phyloP scores from a whole-genome alignment of 2,888 invertebrate genomes.

The Megamerina dolium region DNA sequence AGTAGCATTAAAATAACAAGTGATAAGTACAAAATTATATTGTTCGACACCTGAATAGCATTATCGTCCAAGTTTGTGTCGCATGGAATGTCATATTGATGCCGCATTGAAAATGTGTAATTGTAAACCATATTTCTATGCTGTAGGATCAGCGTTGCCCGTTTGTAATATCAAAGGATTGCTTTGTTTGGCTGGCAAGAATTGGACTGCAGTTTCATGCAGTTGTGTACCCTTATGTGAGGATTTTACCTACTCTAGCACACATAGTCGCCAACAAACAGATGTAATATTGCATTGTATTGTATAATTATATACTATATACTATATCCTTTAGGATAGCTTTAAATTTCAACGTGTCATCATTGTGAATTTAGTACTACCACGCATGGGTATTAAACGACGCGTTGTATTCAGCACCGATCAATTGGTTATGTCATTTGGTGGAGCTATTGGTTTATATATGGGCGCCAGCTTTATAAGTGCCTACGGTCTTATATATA shows the following conservation, averaged over 20 bases:
- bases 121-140: constrained; percentile 44
- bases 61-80: constrained; percentile 39
- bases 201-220: constrained; percentile 34
- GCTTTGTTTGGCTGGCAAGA: constrained; percentile 30
- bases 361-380: constrained; percentile 29
- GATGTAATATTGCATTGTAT: constrained; percentile 22
- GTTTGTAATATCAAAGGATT: constrained; percentile 36
- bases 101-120: constrained; percentile 35
- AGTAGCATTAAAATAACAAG: background rate
- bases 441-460: constrained; percentile 45
- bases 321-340: constrained; percentile 19
- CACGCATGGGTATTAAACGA: constrained; percentile 37
- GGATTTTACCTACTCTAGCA: constrained; percentile 27
- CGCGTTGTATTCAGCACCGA: constrained; percentile 43
- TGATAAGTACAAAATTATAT: background rate
- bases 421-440: constrained; percentile 44
- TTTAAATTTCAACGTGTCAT: constrained; percentile 32
- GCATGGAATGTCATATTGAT: constrained; percentile 41
- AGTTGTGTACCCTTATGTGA: constrained; percentile 35
- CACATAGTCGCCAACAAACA: constrained; percentile 24
- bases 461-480: constrained; percentile 47
- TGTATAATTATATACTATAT: background rate
- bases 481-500: constrained; percentile 29
- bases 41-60: constrained; percentile 16
- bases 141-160: constrained; percentile 26